A percentile compares a stretch with the other conserved stretches of the same genome.
These are phyloP conservation scores for Calypte anna DNA, from an alignment of 2,113 vertebrate species.

Conservation along the genomic window DNA sequence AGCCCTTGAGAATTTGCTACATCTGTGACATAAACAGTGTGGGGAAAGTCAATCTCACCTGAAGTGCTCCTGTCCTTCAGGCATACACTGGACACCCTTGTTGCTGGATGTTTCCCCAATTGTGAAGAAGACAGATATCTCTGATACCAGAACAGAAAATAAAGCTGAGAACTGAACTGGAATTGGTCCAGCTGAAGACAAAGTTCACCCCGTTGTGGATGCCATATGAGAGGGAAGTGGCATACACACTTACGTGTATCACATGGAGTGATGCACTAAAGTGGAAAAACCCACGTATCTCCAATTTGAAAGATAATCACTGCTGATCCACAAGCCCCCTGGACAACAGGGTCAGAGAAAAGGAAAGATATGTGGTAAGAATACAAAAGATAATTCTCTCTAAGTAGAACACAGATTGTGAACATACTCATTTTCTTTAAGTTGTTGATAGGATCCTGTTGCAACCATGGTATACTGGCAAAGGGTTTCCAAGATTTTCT, in stretches of 20 bases:
- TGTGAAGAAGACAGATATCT: too few species aligned
- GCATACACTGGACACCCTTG: too few species aligned
- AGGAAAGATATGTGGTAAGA: background rate
- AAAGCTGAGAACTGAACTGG: background rate
- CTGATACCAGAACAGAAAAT: too few species aligned
- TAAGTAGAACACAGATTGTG: background rate
- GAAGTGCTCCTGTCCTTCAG: too few species aligned
- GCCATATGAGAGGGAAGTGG: background rate
- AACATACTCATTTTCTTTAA: background rate
- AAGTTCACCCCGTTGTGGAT: background rate
- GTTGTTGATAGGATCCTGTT: background rate
- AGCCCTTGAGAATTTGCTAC: too few species aligned
- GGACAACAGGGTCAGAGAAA: background rate
- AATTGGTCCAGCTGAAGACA: accelerated
- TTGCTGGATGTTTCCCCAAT: too few species aligned
- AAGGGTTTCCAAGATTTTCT: background rate
- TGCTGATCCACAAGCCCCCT: background rate
- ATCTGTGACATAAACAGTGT: too few species aligned
- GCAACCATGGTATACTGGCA: background rate
- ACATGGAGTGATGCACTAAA: background rate
- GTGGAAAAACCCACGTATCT: background rate
- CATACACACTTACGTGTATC: too few species aligned
- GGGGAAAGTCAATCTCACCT: too few species aligned
- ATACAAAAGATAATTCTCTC: background rate
- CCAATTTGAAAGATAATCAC: background rate